Percentiles rank a stretch among this genome's conserved stretches.
phyloP scores from a whole-genome alignment of 2,113 vertebrate genomes.

The Zapus hudsonius region DNA sequence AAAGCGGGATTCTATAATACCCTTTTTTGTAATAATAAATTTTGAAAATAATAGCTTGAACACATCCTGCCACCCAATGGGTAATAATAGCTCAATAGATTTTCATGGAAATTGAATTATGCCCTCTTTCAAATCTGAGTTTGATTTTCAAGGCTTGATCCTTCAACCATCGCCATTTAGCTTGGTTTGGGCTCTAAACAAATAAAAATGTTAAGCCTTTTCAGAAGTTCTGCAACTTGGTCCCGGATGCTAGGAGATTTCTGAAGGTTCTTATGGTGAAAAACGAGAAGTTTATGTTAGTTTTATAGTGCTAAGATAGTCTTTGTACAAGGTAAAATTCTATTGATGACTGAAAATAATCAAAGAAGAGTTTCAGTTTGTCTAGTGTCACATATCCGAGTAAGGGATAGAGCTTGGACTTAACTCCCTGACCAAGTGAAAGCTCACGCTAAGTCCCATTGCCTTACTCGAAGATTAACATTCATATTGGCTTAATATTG shows the following conservation, averaged over 20 bases:
- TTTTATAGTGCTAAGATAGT: not conserved
- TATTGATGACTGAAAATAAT: not conserved
- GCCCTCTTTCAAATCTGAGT: not conserved
- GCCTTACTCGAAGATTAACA: not conserved
- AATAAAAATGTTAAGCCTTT: not conserved
- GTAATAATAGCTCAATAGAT: not conserved
- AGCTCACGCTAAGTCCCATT: not conserved
- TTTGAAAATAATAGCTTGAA: not conserved
- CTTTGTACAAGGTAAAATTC: conserved; percentile 16
- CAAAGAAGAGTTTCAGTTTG: not conserved
- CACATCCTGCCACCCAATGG: not conserved
- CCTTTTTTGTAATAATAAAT: not conserved
- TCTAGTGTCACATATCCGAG: not conserved
- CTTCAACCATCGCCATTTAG: not conserved
- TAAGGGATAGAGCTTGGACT: not conserved
- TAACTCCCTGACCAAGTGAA: not conserved
- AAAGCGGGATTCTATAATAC: not conserved
- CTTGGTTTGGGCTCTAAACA: not conserved
- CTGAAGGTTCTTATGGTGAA: not conserved
- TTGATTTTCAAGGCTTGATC: not conserved
- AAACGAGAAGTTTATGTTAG: conserved; percentile 5
- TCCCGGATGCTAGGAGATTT: not conserved
- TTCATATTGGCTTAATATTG: not conserved
- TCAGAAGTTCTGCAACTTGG: not conserved
- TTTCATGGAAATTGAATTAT: not conserved